Evolutionary conservation across 2,113 vertebrate species (phyloP), one percentile per base, ranked within the genome.

Genomic region (Serilophus lunatus): DNA sequence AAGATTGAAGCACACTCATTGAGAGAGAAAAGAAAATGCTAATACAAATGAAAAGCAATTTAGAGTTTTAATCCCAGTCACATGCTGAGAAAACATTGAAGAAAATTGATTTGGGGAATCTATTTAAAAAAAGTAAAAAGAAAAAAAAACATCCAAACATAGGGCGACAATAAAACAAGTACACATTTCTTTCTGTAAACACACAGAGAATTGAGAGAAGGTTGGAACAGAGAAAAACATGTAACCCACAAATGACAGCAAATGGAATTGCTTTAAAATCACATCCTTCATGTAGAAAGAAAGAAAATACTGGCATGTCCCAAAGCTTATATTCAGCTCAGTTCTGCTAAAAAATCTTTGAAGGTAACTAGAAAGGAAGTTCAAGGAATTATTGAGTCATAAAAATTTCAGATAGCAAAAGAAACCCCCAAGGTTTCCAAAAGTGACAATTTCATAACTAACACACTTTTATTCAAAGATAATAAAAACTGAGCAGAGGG

Each of bases 1-100:
- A 66, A 93, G 77, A 70, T 24, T 86, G 68, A 95, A 79, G 54
- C 22, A 63, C 19, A 53, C 12, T 82, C 71, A 81, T 4, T 79
- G 65, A 70, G 68, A 93, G 20, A 75, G 45, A 82, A 79, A 88
- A 94, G 14, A 82, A 77, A 22, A 47, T 51, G 29, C 60, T 88
- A 77, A 95, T 70, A 82, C 33, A 92, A 91, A 93, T 54, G 17
- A 92, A 93, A 95, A 68, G 6, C 33, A 87, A 70, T 95, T 64
- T 89, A 75, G 42, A 82, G 26, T 70, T 95, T 96, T 86, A 59
- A 9, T 61, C 45, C 80, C 61, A 80, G 80, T 85, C 77, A 71
- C 31, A 66, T 59, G 25, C 23, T 83, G 38, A 95, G 53, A 93
- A 94, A 90, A 74, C 18, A 14, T 44, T 80, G 53, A 83, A 85